Base-by-base conservation (phyloP, 2,797 vertebrate species). In the Muscicapa striata region DNA sequence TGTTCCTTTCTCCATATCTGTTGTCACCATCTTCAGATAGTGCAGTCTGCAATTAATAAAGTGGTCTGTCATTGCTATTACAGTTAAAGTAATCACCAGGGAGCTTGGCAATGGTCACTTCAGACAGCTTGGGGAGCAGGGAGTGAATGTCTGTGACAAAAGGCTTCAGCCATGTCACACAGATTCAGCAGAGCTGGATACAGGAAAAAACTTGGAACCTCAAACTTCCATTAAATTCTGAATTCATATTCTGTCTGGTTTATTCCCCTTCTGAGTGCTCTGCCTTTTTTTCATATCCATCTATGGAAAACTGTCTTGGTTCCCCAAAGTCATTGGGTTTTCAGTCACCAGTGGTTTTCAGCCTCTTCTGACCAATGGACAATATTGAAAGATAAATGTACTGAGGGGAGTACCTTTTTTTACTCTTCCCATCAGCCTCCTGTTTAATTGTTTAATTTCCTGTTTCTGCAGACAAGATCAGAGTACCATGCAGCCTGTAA, bases 21-120 rank as follows among this genome's bases (percentile, higher is more conserved):
- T 93, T 97, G 95, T 93, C 85, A 87, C n/a, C 52, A 86, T 96
- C 93, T 94, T 79, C 73, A 95, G 94, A 95, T 96, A 95, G 84
- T 78, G 61, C 49, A 85, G 72, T 90, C 51, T 87, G 61, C 73
- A 94, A 96, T 96, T 96, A 96, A 94, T 95, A 95, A 95, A 90
- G 75, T 64, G 85, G 78, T 91, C 80, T 85, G 91, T 85, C 94
- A 85, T 36, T 93, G 67, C 24, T 91, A 72, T 85, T 91, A 40
- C 54, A 74, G 73, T 72, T 63, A 26, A 96, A 93, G 58, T 40
- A 89, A 90, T 84, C 91, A 69, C 75, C 32, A 22, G 72, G 74
- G 58, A 82, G 59, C 54, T 52, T 64, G 45, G 34, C 57, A 87
- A 48, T 58, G 51, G 79, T 78, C 52, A 90, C 30, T 94, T 83